These are phyloP conservation scores for Amphipyra berbera DNA, from an alignment of 2,888 invertebrate genomes.

Conservation along the genomic window DNA sequence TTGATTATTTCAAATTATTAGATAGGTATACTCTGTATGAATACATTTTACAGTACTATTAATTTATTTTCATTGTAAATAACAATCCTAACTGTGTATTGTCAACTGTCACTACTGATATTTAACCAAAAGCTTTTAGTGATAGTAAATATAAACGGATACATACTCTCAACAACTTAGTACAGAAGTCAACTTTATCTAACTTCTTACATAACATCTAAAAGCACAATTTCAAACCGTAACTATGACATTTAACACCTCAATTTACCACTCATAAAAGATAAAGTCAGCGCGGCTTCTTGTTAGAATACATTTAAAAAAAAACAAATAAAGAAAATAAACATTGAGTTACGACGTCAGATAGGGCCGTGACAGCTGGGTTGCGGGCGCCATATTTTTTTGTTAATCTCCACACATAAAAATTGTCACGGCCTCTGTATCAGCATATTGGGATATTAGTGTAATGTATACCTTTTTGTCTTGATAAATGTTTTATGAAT, in stretches of 20 bases:
- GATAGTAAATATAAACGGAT: constrained; percentile 17
- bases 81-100: neutral
- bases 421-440: constrained; percentile 65
- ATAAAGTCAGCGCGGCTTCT: constrained; percentile 69
- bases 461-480: constrained; percentile 60
- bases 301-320: constrained; percentile 61
- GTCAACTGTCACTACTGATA: neutral
- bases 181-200: constrained; percentile 53
- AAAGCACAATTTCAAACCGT: constrained; percentile 55
- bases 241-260: constrained; percentile 70
- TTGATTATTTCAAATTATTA: too few relatives aligned
- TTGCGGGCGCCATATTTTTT: constrained; percentile 67
- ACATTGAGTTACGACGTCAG: constrained; percentile 75
- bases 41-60: too few relatives aligned
- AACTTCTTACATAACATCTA: constrained; percentile 37
- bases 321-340: constrained; percentile 72
- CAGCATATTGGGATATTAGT: constrained; percentile 67
- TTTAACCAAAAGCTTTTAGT: constrained; percentile 18
- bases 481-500: constrained; percentile 62
- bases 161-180: constrained; percentile 22
- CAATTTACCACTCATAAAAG: constrained; percentile 75
- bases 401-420: constrained; percentile 69
- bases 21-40: too few relatives aligned
- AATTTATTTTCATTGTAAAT: too few relatives aligned
- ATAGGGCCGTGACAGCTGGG: constrained; percentile 73